Percentiles rank a stretch among this genome's conserved stretches.
Conservation (phyloP, 64 coral and sea anemone genomes). For the Pachyseris speciosa region DNA sequence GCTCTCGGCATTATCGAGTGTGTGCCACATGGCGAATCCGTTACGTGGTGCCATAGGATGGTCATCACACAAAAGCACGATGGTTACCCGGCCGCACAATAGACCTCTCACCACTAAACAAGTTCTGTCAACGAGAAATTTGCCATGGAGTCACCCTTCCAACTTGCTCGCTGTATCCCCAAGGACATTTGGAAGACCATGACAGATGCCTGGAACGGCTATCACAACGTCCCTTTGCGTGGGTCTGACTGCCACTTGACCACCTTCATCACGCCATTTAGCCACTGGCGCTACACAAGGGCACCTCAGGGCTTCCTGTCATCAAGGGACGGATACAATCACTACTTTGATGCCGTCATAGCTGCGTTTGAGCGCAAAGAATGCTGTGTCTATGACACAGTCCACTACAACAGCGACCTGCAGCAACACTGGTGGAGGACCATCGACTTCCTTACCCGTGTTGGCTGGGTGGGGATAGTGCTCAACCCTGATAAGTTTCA, state of each 20-base stretch:
- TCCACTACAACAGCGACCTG: background rate
- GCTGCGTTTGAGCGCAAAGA: conserved; percentile 17
- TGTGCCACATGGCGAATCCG: too few relatives aligned
- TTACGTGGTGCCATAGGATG: too few relatives aligned
- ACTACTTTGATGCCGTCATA: conserved; percentile 23
- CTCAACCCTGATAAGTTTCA: conserved; percentile 51
- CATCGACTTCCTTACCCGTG: conserved; percentile 31
- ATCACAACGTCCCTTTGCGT: too few relatives aligned
- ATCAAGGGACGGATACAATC: conserved; percentile 26
- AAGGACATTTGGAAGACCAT: conserved; percentile 70
- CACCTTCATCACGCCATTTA: too few relatives aligned
- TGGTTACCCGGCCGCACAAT: too few relatives aligned
- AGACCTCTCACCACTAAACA: too few relatives aligned
- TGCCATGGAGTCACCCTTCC: too few relatives aligned
- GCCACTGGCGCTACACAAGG: too few relatives aligned
- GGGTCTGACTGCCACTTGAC: conserved; percentile 10
- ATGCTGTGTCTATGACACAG: conserved; percentile 26
- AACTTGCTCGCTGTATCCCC: conserved; percentile 36
- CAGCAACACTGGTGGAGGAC: conserved; percentile 60
- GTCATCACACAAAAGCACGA: too few relatives aligned
- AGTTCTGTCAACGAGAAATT: too few relatives aligned
- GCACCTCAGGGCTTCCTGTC: conserved; percentile 57
- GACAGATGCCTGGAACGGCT: too few relatives aligned
- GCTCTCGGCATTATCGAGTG: too few relatives aligned
- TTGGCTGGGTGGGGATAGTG: conserved; percentile 2